Evolutionary conservation across 1,140 invertebrate species (phyloP), one percentile per base, ranked within the genome.

Genomic region (Cotesia glomerata): DNA sequence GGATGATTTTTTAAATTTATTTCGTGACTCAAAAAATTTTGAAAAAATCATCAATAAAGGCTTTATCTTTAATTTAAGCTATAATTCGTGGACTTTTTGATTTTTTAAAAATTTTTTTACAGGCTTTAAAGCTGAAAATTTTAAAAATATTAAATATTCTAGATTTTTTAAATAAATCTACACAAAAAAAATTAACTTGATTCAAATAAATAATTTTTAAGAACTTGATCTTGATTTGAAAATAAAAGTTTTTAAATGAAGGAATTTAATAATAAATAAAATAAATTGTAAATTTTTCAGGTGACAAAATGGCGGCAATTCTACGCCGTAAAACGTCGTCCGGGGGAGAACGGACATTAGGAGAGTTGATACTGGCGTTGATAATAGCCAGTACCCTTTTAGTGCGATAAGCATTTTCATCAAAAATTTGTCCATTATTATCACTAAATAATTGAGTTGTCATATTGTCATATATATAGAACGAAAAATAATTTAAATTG

Each of bases 261-360:
- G 14, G 61, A 52, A 74, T 69, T 61, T 67, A 14, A 8, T n/a
- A 18, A 58, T 58, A 16, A 58, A 58, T 58, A 18, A 18, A 39
- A 54, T 39, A 68, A 66, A 14, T 63, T 76, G 76, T 77, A 51
- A 63, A 69, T 77, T 66, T 86, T 87, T 26, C 83, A 88, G 87
- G 87, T 71, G 87, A 88, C 77, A 88, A 88, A 81, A 88, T 88
- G 87, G 86, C 87, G 70, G 87, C 87, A 54, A 88, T 88, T 69
- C 82, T 86, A 64, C 84, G 87, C 35, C 85, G 86, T 71, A 88
- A 88, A 75, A 87, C 87, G 63, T 87, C 87, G 63, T 87, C 87
- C 71, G 85, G 78, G 34, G 83, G 77, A 45, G 72, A 76, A 68
- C 78, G 77, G 77, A 78, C 72, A 61, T 73, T 78, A 51, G 77